These are phyloP conservation scores for Lithophane leautieri DNA, from an alignment of 2,888 invertebrate species.

Conservation along the genomic window DNA sequence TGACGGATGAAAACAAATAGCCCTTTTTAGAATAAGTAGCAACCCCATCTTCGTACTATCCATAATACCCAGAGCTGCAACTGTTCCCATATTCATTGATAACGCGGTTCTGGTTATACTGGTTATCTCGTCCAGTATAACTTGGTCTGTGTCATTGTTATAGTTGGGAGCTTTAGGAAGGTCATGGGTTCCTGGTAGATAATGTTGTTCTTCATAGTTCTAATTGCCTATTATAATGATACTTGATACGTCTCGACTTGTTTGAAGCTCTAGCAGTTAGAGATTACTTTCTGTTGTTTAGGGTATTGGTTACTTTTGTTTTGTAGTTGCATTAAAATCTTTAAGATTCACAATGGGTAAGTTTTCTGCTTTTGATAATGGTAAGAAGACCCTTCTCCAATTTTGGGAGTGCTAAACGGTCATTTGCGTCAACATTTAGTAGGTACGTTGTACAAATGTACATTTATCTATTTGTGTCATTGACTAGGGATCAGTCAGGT, in stretches of 20 bases:
- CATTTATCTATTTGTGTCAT: too few species aligned
- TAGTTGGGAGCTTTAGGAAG: conserved; percentile 7
- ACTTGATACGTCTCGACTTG: conserved; percentile 81
- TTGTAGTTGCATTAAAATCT: not conserved
- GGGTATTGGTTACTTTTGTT: conserved; percentile 45
- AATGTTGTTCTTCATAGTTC: conserved; percentile 80
- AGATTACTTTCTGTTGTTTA: conserved; percentile 47
- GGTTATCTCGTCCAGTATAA: conserved; percentile 37
- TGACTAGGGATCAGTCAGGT: too few species aligned
- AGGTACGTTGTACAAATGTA: not conserved
- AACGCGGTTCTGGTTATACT: conserved; percentile 49
- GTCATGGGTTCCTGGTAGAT: conserved; percentile 61
- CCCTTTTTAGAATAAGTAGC: conserved; percentile 75
- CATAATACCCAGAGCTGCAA: conserved; percentile 66
- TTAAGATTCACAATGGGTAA: not conserved
- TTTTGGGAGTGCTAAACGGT: not conserved
- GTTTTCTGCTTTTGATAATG: not conserved
- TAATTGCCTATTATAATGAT: conserved; percentile 90
- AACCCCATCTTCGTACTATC: conserved; percentile 79
- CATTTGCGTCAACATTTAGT: not conserved
- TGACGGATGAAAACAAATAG: conserved; percentile 89
- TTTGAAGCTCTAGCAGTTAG: conserved; percentile 51
- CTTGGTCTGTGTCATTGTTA: conserved; percentile 22
- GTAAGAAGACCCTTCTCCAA: not conserved
- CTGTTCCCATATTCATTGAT: conserved; percentile 22